Base-by-base conservation (phyloP, 2,113 vertebrate genomes). In the Triplophysa dalaica region DNA sequence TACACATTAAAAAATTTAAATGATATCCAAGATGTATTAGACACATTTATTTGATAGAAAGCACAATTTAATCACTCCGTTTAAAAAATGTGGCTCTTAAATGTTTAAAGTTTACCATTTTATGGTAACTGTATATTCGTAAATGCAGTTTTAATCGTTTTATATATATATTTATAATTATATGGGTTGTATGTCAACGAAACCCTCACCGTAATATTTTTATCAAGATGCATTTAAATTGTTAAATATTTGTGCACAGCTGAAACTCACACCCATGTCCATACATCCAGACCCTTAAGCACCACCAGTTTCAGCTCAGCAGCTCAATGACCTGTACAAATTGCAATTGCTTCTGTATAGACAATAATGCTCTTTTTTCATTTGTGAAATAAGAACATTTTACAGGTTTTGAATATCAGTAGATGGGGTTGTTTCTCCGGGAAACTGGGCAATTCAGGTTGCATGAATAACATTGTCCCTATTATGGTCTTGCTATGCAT, bases 401-500 rank as follows among this genome's bases (percentile, higher is more conserved):
- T 73, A 22, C 41, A 78, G 78, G 33, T 83, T 85, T 80, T 79
- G 45, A 77, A 77, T 72, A 79, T 38, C 67, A 62, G 83, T 65
- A 64, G 60, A 63, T 75, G 54, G 54, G 62, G 76, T 85, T 81
- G 78, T 76, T 80, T 76, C 41, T 79, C 60, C 74, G 61, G 8
- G 24, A 29, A 60, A 60, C 33, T 2, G 86, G 81, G 78, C 85
- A 77, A 82, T 70, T 82, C 83, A 85, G 84, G 82, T 84, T 90
- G 89, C 90, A 90, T 90, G 89, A 86, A 85, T 83, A 82, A 87
- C 78, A 85, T 69, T 84, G 82, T 83, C 82, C 79, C 67, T 86
- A 79, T 82, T 81, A 82, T 80, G 69, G 83, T 88, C 77, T 83
- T 83, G 88, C 89, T 87, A 85, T 90, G 88, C 89, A 91, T 91